These are phyloP conservation scores for Percopsis transmontana DNA, from an alignment of 2,113 vertebrate species.

Conservation along the genomic window DNA sequence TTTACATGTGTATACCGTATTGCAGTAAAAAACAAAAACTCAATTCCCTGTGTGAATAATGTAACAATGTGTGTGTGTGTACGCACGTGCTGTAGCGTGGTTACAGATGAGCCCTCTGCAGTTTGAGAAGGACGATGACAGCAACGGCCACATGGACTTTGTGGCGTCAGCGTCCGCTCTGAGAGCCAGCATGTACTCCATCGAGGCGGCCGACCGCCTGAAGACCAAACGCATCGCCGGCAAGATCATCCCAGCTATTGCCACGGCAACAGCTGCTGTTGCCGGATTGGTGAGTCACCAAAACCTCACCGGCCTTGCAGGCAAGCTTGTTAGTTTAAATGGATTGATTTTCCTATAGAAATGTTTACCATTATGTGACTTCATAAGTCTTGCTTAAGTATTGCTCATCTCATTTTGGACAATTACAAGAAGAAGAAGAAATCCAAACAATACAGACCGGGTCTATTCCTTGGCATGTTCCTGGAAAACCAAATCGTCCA, in stretches of 20 bases:
- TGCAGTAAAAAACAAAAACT: background rate
- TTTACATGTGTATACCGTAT: background rate
- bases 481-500: no score
- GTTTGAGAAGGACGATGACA: constrained; percentile 96
- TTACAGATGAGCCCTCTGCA: constrained; percentile 85
- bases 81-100: constrained; percentile 68
- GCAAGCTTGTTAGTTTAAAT: no score
- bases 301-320: no score
- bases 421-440: no score
- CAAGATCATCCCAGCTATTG: constrained; percentile 98
- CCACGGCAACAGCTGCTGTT: constrained; percentile 96
- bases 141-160: constrained; percentile 93
- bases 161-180: constrained; percentile 90
- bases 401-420: no score
- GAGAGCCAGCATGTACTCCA: constrained; percentile 93
- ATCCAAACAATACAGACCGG: no score
- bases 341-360: no score
- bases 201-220: constrained; percentile 90
- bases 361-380: no score
- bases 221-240: constrained; percentile 98
- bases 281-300: constrained; percentile 88
- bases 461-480: no score
- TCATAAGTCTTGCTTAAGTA: no score
- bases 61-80: background rate
- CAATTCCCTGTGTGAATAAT: background rate